Evolutionary conservation across 37 sponge, comb jelly and placozoan species (phyloP).

Genomic region (Spongilla lacustris): DNA sequence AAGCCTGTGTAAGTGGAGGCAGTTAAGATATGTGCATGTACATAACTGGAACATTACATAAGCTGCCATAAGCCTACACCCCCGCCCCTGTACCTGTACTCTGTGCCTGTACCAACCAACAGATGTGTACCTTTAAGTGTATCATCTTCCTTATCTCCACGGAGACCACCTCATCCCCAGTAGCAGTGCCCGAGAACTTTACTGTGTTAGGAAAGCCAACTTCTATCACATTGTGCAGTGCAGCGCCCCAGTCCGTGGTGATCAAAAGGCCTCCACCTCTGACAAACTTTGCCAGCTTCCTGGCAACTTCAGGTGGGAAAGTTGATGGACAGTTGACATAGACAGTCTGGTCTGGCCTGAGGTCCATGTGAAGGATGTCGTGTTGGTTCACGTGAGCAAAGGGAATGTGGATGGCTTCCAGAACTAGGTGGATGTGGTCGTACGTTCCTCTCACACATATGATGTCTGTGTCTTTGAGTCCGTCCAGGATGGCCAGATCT

Average conservation of each 20-base stretch:
- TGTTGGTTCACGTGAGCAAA: conserved; percentile 49
- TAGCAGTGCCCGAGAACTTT: conserved; percentile 47
- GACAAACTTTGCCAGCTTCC: conserved; percentile 63
- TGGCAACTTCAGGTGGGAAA: conserved; percentile 58
- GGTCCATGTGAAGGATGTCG: conserved; percentile 38
- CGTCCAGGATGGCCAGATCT: conserved; percentile 60
- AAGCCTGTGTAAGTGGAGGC: conserved; percentile 47
- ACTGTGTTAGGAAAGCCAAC: conserved; percentile 72
- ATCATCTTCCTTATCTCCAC: conserved; percentile 75
- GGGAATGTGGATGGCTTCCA: conserved; percentile 69
- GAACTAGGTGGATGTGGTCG: conserved; percentile 83
- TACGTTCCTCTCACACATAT: conserved; percentile 73
- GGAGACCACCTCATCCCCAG: conserved; percentile 81
- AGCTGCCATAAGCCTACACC: not conserved
- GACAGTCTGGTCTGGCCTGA: conserved; percentile 80
- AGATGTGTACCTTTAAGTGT: conserved; percentile 39
- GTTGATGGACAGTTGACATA: conserved; percentile 77
- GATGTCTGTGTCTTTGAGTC: conserved; percentile 68
- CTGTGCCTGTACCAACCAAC: not conserved
- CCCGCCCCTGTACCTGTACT: too few relatives aligned
- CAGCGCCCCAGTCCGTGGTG: conserved; percentile 89
- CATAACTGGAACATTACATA: not conserved
- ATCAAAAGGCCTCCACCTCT: conserved; percentile 70
- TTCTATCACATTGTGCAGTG: conserved; percentile 74
- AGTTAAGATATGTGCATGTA: not conserved